Evolutionary conservation across 2,797 vertebrate species (phyloP).

Genomic region (Calcarius lapponicus): DNA sequence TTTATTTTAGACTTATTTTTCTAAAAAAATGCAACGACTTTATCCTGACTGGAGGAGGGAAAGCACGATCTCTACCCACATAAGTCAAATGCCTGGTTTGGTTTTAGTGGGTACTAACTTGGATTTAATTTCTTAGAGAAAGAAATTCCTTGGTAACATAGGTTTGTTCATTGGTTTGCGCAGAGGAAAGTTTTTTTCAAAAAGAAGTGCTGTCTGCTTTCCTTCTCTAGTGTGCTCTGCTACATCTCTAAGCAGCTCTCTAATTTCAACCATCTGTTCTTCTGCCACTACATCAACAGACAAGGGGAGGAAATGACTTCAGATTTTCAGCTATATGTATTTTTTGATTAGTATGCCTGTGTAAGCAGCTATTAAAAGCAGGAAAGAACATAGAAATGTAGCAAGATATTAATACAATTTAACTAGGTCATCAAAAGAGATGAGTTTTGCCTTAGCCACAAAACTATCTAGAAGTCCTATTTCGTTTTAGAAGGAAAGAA

Average conservation of each 20-base stretch:
- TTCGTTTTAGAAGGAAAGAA: not conserved
- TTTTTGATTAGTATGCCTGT: slow-evolving; percentile 29
- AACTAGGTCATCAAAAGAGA: not conserved
- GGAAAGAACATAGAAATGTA: not conserved
- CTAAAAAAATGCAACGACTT: not conserved
- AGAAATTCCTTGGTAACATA: not conserved
- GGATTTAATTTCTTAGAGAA: not conserved
- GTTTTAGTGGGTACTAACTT: not conserved
- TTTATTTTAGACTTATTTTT: slow-evolving; percentile 23
- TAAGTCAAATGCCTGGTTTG: not conserved
- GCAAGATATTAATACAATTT: not conserved
- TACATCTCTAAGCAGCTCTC: slow-evolving; percentile 20
- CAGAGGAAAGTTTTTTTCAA: not conserved
- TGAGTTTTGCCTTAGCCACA: not conserved
- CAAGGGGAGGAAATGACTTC: not conserved
- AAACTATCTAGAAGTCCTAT: not conserved
- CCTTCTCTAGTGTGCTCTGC: not conserved
- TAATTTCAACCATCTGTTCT: slow-evolving; percentile 51
- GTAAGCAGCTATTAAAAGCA: slow-evolving; percentile 22
- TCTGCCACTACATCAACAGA: not conserved
- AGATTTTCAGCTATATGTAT: slow-evolving; percentile 21
- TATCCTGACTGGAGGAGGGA: not conserved
- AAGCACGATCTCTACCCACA: not conserved
- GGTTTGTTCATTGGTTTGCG: not conserved
- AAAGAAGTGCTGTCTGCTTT: not conserved